phyloP scores from a whole-genome alignment of 2,113 vertebrate genomes.

The Oryzias melastigma region DNA sequence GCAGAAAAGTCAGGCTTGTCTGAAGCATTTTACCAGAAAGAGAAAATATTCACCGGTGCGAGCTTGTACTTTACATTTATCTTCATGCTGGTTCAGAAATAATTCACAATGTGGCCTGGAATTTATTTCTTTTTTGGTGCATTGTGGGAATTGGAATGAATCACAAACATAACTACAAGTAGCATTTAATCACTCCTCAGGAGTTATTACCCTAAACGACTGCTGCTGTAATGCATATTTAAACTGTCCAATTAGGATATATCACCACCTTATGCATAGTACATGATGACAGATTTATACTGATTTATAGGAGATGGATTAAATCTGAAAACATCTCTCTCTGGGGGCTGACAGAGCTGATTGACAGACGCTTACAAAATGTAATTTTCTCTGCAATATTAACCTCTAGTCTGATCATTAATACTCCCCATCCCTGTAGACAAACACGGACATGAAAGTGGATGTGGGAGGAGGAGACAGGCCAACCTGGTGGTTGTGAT shows the following conservation, averaged over 20 bases:
- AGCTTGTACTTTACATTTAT: constrained; percentile 17
- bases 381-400: constrained; percentile 44
- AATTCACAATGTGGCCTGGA: constrained; percentile 1
- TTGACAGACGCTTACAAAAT: constrained; percentile 29
- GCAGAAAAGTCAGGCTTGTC: constrained; percentile 29
- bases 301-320: constrained; percentile 4
- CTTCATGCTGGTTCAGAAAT: constrained; percentile 12
- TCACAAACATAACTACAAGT: background rate
- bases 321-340: constrained; percentile 34
- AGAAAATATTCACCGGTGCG: constrained; percentile 17
- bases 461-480: background rate
- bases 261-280: constrained; percentile 1
- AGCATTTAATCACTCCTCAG: constrained; percentile 7
- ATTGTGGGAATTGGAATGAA: background rate
- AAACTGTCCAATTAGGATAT: background rate
- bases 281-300: background rate
- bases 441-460: constrained; percentile 41
- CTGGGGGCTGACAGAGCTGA: constrained; percentile 16
- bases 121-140: too few species aligned
- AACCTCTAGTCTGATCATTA: constrained; percentile 38
- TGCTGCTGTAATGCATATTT: background rate
- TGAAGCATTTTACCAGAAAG: constrained; percentile 31
- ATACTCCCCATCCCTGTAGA: constrained; percentile 27
- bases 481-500: constrained; percentile 5
- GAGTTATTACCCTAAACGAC: constrained; percentile 4